A percentile compares a stretch with the other conserved stretches of the same genome.
These are phyloP conservation scores for Hippocampus guttulatus DNA, from an alignment of 2,113 vertebrate species.

Conservation along the genomic window DNA sequence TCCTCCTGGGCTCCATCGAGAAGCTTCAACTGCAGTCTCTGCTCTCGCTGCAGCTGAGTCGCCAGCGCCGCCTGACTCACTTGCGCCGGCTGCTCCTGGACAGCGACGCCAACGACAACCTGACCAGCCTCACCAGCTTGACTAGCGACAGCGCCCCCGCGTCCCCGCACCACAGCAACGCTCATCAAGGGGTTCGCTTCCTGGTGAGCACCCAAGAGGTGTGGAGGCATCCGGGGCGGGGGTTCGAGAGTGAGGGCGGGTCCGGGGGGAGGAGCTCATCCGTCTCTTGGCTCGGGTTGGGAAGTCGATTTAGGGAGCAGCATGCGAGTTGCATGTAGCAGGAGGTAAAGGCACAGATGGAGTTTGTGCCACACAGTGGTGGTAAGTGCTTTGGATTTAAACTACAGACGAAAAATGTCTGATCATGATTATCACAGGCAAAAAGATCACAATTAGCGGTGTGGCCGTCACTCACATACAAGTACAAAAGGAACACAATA, in stretches of 20 bases:
- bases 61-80: slow-evolving; percentile 74
- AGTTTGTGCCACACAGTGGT: slow-evolving; percentile 26
- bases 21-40: slow-evolving; percentile 84
- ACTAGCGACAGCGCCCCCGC: slow-evolving; percentile 62
- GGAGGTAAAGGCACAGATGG: slow-evolving; percentile 68
- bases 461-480: too few species aligned
- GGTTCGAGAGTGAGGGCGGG: slow-evolving; percentile 8
- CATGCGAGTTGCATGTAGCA: slow-evolving; percentile 62
- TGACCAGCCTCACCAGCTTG: slow-evolving; percentile 46
- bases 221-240: slow-evolving; percentile 58
- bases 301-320: slow-evolving; percentile 35
- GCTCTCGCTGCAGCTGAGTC: slow-evolving; percentile 75
- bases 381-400: slow-evolving; percentile 45
- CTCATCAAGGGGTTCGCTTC: slow-evolving; percentile 78
- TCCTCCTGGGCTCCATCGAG: slow-evolving; percentile 95
- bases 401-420: neutral
- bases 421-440: too few species aligned
- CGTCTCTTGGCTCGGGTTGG: slow-evolving; percentile 44
- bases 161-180: slow-evolving; percentile 48
- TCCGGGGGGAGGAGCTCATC: slow-evolving; percentile 13
- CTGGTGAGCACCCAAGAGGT: slow-evolving; percentile 81
- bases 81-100: slow-evolving; percentile 68
- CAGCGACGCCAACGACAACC: slow-evolving; percentile 65
- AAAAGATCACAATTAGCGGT: too few species aligned
- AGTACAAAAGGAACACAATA: too few species aligned